A percentile compares a stretch with the other conserved stretches of the same genome.
phyloP scores from a whole-genome alignment of 2,113 vertebrate species.

The Panurus biarmicus region DNA sequence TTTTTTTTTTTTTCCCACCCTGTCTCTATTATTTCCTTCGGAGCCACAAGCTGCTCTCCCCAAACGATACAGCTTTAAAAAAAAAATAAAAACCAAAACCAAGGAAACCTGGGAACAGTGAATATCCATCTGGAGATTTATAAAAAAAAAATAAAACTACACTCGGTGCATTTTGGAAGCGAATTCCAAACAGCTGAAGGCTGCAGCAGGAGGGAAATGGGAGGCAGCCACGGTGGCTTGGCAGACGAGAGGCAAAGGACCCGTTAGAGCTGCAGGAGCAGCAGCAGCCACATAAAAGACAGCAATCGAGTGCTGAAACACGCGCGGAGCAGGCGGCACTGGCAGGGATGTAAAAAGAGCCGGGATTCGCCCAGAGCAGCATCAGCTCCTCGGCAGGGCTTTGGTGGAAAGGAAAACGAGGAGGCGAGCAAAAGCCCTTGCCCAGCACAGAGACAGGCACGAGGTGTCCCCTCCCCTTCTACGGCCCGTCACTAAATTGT shows the following conservation, averaged over 20 bases:
- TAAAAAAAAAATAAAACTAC: background rate
- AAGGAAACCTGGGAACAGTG: background rate
- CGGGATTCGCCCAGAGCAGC: background rate
- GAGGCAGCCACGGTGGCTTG: background rate
- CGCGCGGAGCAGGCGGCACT: background rate
- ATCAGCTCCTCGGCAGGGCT: background rate
- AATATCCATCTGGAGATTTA: slow-evolving; percentile 27
- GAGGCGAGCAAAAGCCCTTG: background rate
- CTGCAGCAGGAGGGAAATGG: slow-evolving; percentile 38
- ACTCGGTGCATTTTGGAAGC: slow-evolving; percentile 7
- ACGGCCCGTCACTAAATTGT: accelerated
- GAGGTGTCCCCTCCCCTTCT: background rate
- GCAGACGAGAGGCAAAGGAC: background rate
- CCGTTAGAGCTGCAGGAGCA: background rate
- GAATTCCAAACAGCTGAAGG: slow-evolving; percentile 44
- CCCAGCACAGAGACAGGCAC: background rate
- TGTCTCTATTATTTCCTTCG: background rate
- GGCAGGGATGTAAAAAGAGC: background rate
- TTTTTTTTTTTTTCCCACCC: background rate
- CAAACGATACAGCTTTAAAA: background rate
- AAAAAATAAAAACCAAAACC: no score
- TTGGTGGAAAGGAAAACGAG: background rate
- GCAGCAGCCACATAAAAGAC: background rate
- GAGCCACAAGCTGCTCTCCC: background rate
- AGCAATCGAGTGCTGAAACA: background rate